Evolutionary conservation across 2,888 invertebrate species (phyloP), one percentile per base, ranked within the genome.

Genomic region (Hyposoter dolosus): DNA sequence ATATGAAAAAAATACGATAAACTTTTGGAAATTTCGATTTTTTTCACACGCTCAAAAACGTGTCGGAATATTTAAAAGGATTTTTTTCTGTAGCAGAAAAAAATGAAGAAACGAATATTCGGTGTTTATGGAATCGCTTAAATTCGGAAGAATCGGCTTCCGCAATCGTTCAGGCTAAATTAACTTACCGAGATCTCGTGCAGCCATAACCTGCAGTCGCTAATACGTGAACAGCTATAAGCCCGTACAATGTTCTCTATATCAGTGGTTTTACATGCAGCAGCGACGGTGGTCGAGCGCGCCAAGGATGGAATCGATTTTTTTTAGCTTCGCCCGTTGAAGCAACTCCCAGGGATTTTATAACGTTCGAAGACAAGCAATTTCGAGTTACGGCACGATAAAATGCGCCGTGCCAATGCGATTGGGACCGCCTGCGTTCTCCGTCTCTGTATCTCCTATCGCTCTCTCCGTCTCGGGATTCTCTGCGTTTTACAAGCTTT

Each of bases 311-410:
- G 63, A 88, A 86, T 89, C 88, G 88, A 89, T 89, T 88, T 90
- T 85, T 85, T 83, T 88, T 79, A 53, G 23, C 50, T 60, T 68
- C 80, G 45, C 15, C 56, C 66, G 66, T 53, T 53, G 81, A 79
- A 77, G 86, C 86, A 82, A 83, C 86, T 87, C 83, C 76, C 83
- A 84, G 86, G 88, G 86, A 90, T 92, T 92, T 92, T 92, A 91
- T 89, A 90, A 90, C 91, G 88, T 85, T 88, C 88, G 83, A 85
- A 89, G 90, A 90, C 92, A 89, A 91, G 90, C 89, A 89, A 90
- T 90, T 90, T 83, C 89, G 86, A 88, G 90, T 92, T 92, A 90
- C 90, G 89, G 86, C 88, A 88, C 90, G 90, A 92, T 92, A 91
- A 93, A 92, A 89, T 89, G 88, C 84, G 69, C 80, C 87, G 83